These are phyloP conservation scores for Hyperoodon ampullatus DNA, from an alignment of 2,113 vertebrate species.

Conservation along the genomic window DNA sequence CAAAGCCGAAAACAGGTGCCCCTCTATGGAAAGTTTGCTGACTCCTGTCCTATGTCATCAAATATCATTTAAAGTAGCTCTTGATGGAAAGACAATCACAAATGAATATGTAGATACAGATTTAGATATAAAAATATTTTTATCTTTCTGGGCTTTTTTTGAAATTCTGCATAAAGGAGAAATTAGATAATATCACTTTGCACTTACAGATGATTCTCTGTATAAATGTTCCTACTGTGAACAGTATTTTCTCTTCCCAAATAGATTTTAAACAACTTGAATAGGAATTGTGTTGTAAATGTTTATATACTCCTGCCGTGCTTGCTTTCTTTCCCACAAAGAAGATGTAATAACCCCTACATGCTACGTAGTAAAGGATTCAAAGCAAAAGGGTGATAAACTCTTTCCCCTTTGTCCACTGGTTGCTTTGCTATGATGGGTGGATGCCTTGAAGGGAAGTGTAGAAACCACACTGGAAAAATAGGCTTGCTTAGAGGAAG, in stretches of 20 bases:
- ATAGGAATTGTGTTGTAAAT: constrained; percentile 50
- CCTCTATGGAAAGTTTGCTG: background rate
- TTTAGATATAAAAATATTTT: background rate
- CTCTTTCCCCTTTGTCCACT: background rate
- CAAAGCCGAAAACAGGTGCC: background rate
- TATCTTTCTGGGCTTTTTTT: background rate
- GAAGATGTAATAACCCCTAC: background rate
- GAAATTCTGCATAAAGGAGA: background rate
- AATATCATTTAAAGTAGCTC: background rate
- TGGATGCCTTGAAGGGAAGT: background rate
- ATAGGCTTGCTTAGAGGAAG: background rate
- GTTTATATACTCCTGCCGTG: constrained; percentile 35
- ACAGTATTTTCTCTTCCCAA: constrained; percentile 39
- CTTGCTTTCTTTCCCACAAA: constrained; percentile 5
- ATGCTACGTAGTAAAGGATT: background rate
- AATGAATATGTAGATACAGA: background rate
- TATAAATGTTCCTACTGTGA: constrained; percentile 20
- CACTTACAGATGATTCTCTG: constrained; percentile 31
- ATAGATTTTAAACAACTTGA: constrained; percentile 51
- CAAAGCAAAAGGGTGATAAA: background rate
- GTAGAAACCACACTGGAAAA: background rate
- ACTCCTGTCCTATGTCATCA: background rate
- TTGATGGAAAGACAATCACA: background rate
- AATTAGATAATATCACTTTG: constrained; percentile 16
- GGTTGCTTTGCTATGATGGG: background rate